Evolutionary conservation across 2,113 vertebrate genomes (phyloP).

Genomic region (Diglossa brunneiventris): DNA sequence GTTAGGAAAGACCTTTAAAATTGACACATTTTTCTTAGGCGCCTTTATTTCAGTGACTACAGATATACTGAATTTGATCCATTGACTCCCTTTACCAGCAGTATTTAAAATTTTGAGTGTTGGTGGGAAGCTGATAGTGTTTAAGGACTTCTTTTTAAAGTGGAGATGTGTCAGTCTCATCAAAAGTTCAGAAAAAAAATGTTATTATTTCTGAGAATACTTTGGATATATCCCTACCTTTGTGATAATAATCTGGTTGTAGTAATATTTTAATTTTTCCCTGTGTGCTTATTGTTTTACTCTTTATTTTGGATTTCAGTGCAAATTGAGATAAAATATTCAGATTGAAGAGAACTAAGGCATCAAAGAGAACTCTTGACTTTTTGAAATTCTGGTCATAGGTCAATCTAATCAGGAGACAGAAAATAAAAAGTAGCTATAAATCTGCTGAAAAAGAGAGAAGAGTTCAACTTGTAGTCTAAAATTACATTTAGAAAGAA

Average conservation of each 20-base stretch:
- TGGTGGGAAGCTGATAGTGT: slow-evolving; percentile 60
- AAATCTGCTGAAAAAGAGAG: slow-evolving; percentile 40
- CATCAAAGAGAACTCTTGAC: slow-evolving; percentile 50
- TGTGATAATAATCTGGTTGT: background rate
- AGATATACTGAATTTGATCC: slow-evolving; percentile 79
- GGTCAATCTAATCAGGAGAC: slow-evolving; percentile 31
- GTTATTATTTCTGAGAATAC: slow-evolving; percentile 3
- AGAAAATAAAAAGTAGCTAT: slow-evolving; percentile 40
- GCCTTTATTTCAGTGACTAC: slow-evolving; percentile 79
- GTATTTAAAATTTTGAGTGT: slow-evolving; percentile 74
- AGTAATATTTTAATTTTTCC: slow-evolving; percentile 21
- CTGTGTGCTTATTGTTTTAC: background rate
- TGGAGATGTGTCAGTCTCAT: slow-evolving; percentile 35
- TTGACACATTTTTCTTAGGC: slow-evolving; percentile 81
- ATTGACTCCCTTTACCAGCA: slow-evolving; percentile 74
- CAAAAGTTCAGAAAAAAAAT: slow-evolving; percentile 45
- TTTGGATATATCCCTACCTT: background rate
- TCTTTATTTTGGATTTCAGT: background rate
- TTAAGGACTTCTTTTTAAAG: slow-evolving; percentile 57
- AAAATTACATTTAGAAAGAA: background rate
- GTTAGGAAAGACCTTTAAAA: slow-evolving; percentile 84
- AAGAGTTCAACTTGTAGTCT: background rate
- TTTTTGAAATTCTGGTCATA: slow-evolving; percentile 35
- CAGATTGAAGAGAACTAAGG: background rate
- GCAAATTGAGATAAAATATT: slow-evolving; percentile 7